Conservation (phyloP, 2,888 invertebrate genomes). For the Cotesia congregata region DNA sequence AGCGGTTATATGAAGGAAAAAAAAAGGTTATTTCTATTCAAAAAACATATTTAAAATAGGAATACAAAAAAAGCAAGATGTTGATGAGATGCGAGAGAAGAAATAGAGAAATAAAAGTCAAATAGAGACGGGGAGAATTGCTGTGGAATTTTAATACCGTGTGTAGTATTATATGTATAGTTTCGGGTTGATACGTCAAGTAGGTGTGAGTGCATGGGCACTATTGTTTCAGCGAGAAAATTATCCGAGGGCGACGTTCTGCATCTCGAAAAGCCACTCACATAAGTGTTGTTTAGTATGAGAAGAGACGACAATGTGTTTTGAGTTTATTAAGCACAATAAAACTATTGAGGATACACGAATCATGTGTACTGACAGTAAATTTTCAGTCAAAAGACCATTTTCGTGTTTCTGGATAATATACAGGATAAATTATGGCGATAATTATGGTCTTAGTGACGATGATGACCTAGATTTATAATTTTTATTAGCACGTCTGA, state of each 20-base stretch:
- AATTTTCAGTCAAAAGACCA: background rate
- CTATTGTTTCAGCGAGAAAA: constrained; percentile 12
- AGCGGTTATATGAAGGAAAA: background rate
- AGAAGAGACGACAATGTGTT: background rate
- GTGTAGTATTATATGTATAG: background rate
- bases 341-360: background rate
- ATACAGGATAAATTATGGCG: background rate
- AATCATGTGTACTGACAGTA: background rate
- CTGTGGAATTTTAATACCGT: background rate
- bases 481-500: constrained; percentile 21
- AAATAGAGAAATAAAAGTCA: background rate
- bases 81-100: background rate
- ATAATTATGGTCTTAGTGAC: background rate
- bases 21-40: background rate
- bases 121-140: background rate
- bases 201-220: background rate
- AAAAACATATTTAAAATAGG: background rate
- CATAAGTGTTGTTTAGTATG: background rate
- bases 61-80: background rate
- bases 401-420: background rate
- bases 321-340: constrained; percentile 8
- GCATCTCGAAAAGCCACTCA: constrained; percentile 21
- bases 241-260: constrained; percentile 18
- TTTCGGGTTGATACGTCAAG: background rate
- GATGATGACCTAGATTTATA: constrained; percentile 27